Conservation (phyloP, 2,113 vertebrate species). For the Isurus oxyrinchus region DNA sequence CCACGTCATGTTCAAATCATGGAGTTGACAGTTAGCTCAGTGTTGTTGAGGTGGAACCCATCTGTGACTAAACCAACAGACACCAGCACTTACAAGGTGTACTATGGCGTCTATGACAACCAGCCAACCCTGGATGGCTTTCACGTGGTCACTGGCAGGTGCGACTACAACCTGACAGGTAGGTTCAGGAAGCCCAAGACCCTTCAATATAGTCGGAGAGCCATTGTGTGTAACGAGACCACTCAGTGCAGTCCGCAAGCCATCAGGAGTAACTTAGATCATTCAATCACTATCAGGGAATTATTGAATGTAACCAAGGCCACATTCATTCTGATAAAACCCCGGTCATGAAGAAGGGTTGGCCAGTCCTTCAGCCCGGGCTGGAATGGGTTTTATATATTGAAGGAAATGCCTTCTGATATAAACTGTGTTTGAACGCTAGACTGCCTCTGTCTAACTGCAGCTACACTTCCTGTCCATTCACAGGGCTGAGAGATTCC, state of each 20-base stretch:
- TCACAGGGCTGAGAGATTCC: not conserved
- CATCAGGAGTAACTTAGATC: not conserved
- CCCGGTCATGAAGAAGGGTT: not conserved
- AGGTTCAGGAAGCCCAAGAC: not conserved
- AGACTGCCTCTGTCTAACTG: not conserved
- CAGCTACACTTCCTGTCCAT: not conserved
- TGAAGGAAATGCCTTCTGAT: too few relatives aligned
- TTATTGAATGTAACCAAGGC: not conserved
- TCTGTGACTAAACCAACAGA: not conserved
- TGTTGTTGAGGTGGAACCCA: not conserved
- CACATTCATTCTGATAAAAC: not conserved
- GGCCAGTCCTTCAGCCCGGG: too few relatives aligned
- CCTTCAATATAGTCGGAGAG: not conserved
- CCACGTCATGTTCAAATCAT: not conserved
- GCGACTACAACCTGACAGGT: constrained; percentile 6
- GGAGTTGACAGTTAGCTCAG: not conserved
- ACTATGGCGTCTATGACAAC: not conserved
- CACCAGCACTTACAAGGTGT: constrained; percentile 15
- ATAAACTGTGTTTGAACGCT: not conserved
- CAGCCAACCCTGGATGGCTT: not conserved
- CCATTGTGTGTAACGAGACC: not conserved
- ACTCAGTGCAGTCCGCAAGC: not conserved
- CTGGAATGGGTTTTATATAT: not conserved
- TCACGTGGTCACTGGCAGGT: not conserved
- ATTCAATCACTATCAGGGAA: not conserved